Conservation (phyloP, 1,140 invertebrate genomes). For the Chironomus striatipennis region DNA sequence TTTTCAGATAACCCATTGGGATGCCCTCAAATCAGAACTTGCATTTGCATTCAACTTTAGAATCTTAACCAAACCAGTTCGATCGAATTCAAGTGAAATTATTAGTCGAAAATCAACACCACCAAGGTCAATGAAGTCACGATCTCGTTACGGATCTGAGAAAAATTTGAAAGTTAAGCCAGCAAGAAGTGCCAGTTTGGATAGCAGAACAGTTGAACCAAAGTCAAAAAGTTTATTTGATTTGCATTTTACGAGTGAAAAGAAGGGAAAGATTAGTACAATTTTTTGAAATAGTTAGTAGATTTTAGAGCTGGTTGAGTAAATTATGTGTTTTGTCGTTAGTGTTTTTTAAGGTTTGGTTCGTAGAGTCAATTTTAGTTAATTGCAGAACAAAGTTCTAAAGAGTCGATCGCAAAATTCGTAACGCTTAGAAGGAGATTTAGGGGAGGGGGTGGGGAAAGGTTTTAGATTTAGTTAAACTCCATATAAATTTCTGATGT, state of each 20-base stretch:
- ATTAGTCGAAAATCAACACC: not conserved
- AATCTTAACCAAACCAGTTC: constrained; percentile 43
- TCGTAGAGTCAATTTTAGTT: too few species aligned
- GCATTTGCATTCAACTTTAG: constrained; percentile 48
- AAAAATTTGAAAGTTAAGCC: not conserved
- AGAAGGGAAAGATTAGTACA: too few species aligned
- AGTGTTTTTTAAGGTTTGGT: too few species aligned
- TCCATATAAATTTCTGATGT: too few species aligned
- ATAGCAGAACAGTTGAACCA: not conserved
- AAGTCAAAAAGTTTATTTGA: not conserved
- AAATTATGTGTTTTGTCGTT: too few species aligned
- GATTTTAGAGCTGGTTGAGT: too few species aligned
- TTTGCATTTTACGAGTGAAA: not conserved
- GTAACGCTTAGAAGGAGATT: too few species aligned
- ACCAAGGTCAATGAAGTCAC: constrained; percentile 2
- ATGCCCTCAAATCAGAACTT: constrained; percentile 47
- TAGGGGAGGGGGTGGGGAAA: too few species aligned
- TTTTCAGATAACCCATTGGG: constrained; percentile 45
- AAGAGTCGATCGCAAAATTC: too few species aligned
- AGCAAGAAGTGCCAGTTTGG: not conserved
- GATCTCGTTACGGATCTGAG: not conserved
- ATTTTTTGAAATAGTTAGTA: too few species aligned
- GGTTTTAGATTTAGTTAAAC: too few species aligned
- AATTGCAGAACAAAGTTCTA: too few species aligned
- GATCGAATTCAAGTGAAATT: constrained; percentile 26